A percentile compares a stretch with the other conserved stretches of the same genome.
Evolutionary conservation across 2,113 vertebrate genomes (phyloP).

Genomic region (Osmerus mordax): DNA sequence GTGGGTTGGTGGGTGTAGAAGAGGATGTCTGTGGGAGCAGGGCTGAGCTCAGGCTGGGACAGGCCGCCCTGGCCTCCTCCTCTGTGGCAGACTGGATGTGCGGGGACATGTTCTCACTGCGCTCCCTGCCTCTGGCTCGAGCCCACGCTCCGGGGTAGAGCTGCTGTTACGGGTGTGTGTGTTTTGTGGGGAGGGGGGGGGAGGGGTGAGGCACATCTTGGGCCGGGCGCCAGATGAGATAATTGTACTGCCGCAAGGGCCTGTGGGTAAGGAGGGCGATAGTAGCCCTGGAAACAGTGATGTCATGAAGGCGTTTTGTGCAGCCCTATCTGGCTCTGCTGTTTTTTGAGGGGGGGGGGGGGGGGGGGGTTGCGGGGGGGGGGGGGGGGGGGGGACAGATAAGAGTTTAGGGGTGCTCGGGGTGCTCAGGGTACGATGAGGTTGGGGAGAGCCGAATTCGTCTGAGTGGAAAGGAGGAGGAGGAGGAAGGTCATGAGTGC

Average conservation of each 20-base stretch:
- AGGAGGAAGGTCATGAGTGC: constrained; percentile 35
- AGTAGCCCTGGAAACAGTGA: constrained; percentile 64
- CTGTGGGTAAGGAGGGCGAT: constrained; percentile 59
- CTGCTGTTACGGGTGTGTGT: constrained; percentile 24
- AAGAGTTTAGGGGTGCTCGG: constrained; percentile 15
- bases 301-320: constrained; percentile 46
- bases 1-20: constrained; percentile 23
- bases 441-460: too few species aligned
- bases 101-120: constrained; percentile 48
- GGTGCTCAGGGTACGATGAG: constrained; percentile 3
- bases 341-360: constrained; percentile 33
- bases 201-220: constrained; percentile 35
- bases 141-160: constrained; percentile 30
- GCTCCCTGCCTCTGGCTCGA: constrained; percentile 35
- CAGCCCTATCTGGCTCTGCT: constrained; percentile 28
- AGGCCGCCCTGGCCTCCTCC: constrained; percentile 40
- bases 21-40: neutral
- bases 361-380: constrained; percentile 16
- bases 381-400: constrained; percentile 14
- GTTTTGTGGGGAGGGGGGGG: constrained; percentile 18
- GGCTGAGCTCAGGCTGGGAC: constrained; percentile 29
- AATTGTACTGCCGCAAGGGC: constrained; percentile 47
- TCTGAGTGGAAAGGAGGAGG: constrained; percentile 11
- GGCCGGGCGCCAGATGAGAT: constrained; percentile 62
- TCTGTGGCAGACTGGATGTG: constrained; percentile 36